A percentile compares a stretch with the other conserved stretches of the same genome.
Evolutionary conservation across 2,113 vertebrate genomes (phyloP).

Genomic region (Clarias macrocephalus): DNA sequence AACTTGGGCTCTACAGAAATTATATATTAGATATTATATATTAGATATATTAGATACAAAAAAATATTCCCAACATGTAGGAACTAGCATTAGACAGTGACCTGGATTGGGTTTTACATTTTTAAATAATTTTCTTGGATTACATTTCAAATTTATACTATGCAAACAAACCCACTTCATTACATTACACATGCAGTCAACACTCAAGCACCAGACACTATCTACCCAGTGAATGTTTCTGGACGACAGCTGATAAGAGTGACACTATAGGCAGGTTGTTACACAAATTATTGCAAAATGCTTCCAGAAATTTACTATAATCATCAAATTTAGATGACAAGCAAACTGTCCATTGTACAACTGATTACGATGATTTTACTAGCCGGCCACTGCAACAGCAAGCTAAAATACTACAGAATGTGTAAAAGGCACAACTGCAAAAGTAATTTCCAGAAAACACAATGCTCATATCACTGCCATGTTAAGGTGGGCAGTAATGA

Average conservation of each 20-base stretch:
- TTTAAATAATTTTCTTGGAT: neutral
- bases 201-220: neutral
- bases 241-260: neutral
- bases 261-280: neutral
- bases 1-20: neutral
- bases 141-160: too few species aligned
- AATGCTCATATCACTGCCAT: neutral
- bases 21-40: neutral
- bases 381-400: neutral
- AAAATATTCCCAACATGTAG: neutral
- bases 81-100: neutral
- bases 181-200: neutral
- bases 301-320: neutral
- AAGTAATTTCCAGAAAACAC: neutral
- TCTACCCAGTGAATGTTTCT: neutral
- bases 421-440: neutral
- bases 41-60: neutral
- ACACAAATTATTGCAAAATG: neutral
- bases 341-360: neutral
- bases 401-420: neutral
- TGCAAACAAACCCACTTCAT: neutral
- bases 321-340: neutral
- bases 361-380: neutral
- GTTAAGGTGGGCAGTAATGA: neutral
- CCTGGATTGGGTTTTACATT: neutral